phyloP scores from a whole-genome alignment of 2,113 vertebrate genomes.

The Poecile atricapillus region DNA sequence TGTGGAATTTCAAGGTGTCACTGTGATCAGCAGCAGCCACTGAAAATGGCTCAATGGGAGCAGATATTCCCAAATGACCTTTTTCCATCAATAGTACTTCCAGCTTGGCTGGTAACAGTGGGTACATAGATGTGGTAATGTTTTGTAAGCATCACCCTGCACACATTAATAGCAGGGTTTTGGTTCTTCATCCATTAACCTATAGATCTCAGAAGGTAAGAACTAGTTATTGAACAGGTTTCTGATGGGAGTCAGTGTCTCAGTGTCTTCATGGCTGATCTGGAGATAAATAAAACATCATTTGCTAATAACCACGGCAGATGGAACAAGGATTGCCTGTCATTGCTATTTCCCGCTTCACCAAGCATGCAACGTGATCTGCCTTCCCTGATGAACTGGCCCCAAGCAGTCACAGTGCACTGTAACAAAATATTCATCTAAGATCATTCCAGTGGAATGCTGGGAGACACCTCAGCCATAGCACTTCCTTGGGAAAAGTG shows the following conservation, averaged over 20 bases:
- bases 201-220: neutral
- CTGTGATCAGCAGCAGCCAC: neutral
- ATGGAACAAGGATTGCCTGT: slow-evolving; percentile 50
- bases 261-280: neutral
- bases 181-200: neutral
- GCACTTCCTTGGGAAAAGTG: neutral
- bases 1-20: neutral
- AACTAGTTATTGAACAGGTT: neutral
- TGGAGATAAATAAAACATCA: slow-evolving; percentile 60
- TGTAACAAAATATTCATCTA: neutral
- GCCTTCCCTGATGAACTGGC: slow-evolving; percentile 11
- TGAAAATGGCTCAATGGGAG: neutral
- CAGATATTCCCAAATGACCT: neutral
- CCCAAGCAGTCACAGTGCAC: neutral
- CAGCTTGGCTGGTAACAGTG: neutral
- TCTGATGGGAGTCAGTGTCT: neutral
- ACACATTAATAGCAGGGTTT: neutral
- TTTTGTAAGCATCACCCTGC: neutral
- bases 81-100: neutral
- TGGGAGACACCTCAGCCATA: neutral
- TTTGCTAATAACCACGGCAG: slow-evolving; percentile 51
- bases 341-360: slow-evolving; percentile 26
- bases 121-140: neutral
- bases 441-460: neutral
- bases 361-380: slow-evolving; percentile 46